Percentiles rank a stretch among this genome's conserved stretches.
These are phyloP conservation scores for Mythimna vitellina DNA, from an alignment of 2,888 invertebrate genomes.

Conservation along the genomic window DNA sequence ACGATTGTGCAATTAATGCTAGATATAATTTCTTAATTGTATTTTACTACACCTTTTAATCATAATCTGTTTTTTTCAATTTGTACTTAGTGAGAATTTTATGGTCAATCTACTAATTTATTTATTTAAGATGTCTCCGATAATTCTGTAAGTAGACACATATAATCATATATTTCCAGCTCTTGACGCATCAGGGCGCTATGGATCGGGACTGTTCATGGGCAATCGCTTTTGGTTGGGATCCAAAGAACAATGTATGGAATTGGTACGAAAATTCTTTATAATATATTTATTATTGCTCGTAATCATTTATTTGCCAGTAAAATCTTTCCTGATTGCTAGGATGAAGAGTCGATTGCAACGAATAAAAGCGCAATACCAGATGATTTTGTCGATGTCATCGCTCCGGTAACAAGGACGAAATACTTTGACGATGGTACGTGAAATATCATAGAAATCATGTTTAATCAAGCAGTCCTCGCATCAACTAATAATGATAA, in stretches of 20 bases:
- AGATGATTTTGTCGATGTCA: slow-evolving; percentile 70
- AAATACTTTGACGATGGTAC: slow-evolving; percentile 77
- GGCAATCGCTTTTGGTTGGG: slow-evolving; percentile 88
- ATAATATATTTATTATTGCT: neutral
- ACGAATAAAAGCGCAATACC: slow-evolving; percentile 71
- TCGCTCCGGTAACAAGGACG: slow-evolving; percentile 67
- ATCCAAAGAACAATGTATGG: slow-evolving; percentile 82
- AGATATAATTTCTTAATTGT: neutral
- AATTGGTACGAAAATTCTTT: slow-evolving; percentile 75
- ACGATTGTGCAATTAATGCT: too few species aligned
- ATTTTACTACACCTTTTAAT: neutral
- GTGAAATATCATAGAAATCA: slow-evolving; percentile 29
- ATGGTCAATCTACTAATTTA: too few species aligned
- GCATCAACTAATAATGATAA: slow-evolving; percentile 6
- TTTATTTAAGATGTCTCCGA: too few species aligned
- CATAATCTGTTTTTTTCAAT: too few species aligned
- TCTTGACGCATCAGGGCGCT: slow-evolving; percentile 86
- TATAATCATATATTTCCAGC: slow-evolving; percentile 69
- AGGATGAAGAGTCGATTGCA: slow-evolving; percentile 73
- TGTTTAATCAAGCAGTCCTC: neutral
- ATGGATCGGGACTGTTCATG: slow-evolving; percentile 81
- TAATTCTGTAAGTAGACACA: too few species aligned
- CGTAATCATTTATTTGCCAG: neutral
- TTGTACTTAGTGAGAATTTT: neutral
- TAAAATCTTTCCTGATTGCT: slow-evolving; percentile 36